These are phyloP conservation scores for Drosophila insularis DNA, from an alignment of 1,140 invertebrate genomes.

Conservation along the genomic window DNA sequence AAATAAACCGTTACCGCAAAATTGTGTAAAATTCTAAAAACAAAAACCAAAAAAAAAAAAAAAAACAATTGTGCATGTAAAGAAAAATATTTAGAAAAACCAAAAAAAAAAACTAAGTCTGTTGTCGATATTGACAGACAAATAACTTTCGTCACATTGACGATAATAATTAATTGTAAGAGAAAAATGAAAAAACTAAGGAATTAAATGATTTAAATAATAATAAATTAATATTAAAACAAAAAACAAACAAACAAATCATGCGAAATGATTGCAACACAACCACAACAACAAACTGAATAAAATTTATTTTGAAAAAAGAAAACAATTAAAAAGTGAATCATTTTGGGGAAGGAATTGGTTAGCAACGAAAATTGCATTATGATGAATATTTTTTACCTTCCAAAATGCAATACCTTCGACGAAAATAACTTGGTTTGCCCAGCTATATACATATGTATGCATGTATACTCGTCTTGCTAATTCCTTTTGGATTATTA, in stretches of 20 bases:
- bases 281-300: constrained; percentile 68
- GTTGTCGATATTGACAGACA: constrained; percentile 82
- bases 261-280: constrained; percentile 76
- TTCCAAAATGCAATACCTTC: too few species aligned
- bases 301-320: constrained; percentile 81
- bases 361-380: too few species aligned
- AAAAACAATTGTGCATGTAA: constrained; percentile 71
- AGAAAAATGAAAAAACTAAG: constrained; percentile 62
- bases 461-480: too few species aligned
- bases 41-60: constrained; percentile 37
- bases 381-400: too few species aligned
- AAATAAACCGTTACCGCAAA: constrained; percentile 67
- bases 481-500: too few species aligned
- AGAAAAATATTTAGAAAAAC: constrained; percentile 43
- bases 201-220: constrained; percentile 81
- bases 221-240: constrained; percentile 71
- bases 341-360: neutral
- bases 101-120: constrained; percentile 63
- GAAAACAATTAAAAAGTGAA: constrained; percentile 22
- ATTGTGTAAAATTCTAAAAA: constrained; percentile 58
- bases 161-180: constrained; percentile 80
- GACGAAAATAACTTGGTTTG: too few species aligned
- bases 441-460: too few species aligned
- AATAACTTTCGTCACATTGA: constrained; percentile 82
- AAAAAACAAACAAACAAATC: constrained; percentile 53